Conservation (phyloP, 2,888 invertebrate species). For the Chloroclysta siterata region DNA sequence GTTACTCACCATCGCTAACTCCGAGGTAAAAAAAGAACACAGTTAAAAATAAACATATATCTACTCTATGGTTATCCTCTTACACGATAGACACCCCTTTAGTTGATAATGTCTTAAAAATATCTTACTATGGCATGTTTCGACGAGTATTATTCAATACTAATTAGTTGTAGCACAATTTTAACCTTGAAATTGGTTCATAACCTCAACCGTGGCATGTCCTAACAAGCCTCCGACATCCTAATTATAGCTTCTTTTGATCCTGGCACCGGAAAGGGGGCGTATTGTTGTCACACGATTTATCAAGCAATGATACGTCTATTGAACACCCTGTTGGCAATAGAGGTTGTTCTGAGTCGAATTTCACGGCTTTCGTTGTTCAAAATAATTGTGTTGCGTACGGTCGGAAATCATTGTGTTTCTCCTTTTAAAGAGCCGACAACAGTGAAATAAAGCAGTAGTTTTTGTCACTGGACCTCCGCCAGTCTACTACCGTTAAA, state of each 20-base stretch:
- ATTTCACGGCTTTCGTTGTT: slow-evolving; percentile 75
- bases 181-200: slow-evolving; percentile 48
- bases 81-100: too few relatives aligned
- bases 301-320: slow-evolving; percentile 77
- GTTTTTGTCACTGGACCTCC: slow-evolving; percentile 72
- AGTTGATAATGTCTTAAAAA: neutral
- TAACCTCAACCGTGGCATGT: slow-evolving; percentile 52
- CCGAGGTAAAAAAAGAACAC: too few relatives aligned
- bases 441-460: slow-evolving; percentile 65
- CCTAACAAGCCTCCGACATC: slow-evolving; percentile 49
- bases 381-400: slow-evolving; percentile 67
- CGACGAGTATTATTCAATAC: slow-evolving; percentile 23
- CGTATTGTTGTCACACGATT: slow-evolving; percentile 77
- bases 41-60: too few relatives aligned
- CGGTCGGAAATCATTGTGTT: slow-evolving; percentile 59
- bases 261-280: slow-evolving; percentile 61
- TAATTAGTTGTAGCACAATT: slow-evolving; percentile 28
- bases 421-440: slow-evolving; percentile 64
- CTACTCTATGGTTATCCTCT: too few relatives aligned
- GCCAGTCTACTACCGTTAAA: slow-evolving; percentile 76
- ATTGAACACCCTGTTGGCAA: slow-evolving; percentile 48
- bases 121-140: neutral
- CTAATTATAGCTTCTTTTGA: slow-evolving; percentile 40
- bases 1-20: too few relatives aligned
- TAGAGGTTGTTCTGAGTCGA: slow-evolving; percentile 50